Evolutionary conservation across 1,140 invertebrate species (phyloP), one percentile per base, ranked within the genome.

Genomic region (Elymnias hypermnestra): DNA sequence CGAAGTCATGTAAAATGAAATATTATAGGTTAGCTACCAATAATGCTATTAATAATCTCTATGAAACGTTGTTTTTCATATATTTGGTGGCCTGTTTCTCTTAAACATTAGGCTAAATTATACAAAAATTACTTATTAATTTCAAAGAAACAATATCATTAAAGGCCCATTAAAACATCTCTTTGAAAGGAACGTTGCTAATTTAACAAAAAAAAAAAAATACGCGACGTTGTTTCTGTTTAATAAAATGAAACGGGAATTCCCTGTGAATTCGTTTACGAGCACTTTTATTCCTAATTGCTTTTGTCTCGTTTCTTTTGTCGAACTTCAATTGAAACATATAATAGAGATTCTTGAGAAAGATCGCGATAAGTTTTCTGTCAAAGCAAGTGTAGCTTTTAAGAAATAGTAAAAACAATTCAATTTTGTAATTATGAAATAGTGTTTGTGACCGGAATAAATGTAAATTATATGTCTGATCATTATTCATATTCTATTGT

Each of bases 191-290:
- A 33, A 18, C 25, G 17, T 14, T 33, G 25, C 26, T 26, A 23
- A 47, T 39, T 47, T 15, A 17, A 35, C 22, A 38, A 26, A 26
- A 37, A 25, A 23, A 47, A 19, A 31, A 31, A 9, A n/a, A 7
- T 33, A 15, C 0, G n/a, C 6, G 19, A 21, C 19, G 13, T 33
- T 33, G 29, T 15, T 15, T 33, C 12, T 7, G 15, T 33, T 17
- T 23, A 13, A 40, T 47, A 40, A 19, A 26, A 31, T 13, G 12
- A 21, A 33, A 25, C 13, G 26, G 15, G 26, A 47, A 15, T 33
- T 19, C 13, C 28, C 29, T 23, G 37, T 40, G 36, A 39, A 25
- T 40, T 28, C 14, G 25, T 33, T 29, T 23, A 40, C 9, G 19
- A 40, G 18, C 29, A 9, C 28, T 31, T 40, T 6, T 4, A 14